phyloP scores from a whole-genome alignment of 2,888 invertebrate species.

The Drosophila aldrichi region DNA sequence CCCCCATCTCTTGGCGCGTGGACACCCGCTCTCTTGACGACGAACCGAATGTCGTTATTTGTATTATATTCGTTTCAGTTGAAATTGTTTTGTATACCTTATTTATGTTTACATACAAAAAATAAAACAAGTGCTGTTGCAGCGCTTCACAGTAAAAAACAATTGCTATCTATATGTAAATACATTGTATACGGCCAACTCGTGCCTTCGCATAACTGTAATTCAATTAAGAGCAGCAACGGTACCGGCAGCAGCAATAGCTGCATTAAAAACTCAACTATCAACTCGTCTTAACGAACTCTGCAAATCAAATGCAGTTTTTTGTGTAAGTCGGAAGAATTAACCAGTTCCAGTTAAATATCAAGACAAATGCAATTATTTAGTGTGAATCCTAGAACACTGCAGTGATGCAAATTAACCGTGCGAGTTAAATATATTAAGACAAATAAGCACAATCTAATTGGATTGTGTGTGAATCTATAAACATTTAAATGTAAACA shows the following conservation, averaged over 20 bases:
- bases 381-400: neutral
- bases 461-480: neutral
- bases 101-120: conserved; percentile 54
- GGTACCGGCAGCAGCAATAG: conserved; percentile 1
- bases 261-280: neutral
- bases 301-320: conserved; percentile 58
- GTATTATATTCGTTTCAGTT: conserved; percentile 52
- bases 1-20: neutral
- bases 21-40: conserved; percentile 28
- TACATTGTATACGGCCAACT: conserved; percentile 11
- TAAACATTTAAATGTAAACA: neutral
- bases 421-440: neutral
- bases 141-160: conserved; percentile 27
- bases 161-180: conserved; percentile 18
- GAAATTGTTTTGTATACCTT: conserved; percentile 45
- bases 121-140: conserved; percentile 40
- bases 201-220: conserved; percentile 30
- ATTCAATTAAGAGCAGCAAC: conserved; percentile 20
- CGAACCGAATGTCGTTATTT: conserved; percentile 30
- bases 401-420: too few relatives aligned
- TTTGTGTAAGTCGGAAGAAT: conserved; percentile 58
- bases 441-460: neutral
- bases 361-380: neutral
- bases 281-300: neutral
- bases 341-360: neutral